Base-by-base conservation (phyloP, 2,888 invertebrate genomes). In the Chorisops tibialis region DNA sequence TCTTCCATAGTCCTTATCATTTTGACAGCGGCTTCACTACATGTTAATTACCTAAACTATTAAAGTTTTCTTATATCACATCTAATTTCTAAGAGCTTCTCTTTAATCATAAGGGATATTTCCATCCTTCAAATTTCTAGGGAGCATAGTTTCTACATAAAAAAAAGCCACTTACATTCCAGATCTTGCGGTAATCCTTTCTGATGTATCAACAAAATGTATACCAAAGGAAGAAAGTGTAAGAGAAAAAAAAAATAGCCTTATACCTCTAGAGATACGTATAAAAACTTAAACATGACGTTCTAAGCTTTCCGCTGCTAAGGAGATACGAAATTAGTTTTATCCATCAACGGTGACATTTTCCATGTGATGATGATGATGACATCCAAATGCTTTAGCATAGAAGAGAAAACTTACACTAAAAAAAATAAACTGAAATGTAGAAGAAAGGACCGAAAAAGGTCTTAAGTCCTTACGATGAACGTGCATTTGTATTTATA, bases 321-420 rank as follows among this genome's bases (percentile, higher is more conserved):
- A 63, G 61, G 63, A 58, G 49, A 59, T 51, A 52, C 64, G 56
- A 62, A 64, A 64, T 64, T 64, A 64, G 64, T 64, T 64, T 64
- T 64, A 62, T 59, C 62, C 64, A 64, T 64, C 64, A 64, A 51
- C 59, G 50, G 48, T 60, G 64, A 64, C 62, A 64, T 59, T 62
- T 64, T 64, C 62, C 62, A 62, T 62, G 62, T 59, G 59, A 64
- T 62, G 62, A 64, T 49, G 60, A 64, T 64, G 52, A 64, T 50
- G 56, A 63, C 39, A 56, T 64, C 49, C 48, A 24, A 63, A 48
- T 38, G 47, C 52, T 24, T 39, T 16, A 18, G 18, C 14, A 22
- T 16, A 19, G 37, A 38, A 48, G 21, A 22, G 59, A 48, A 45
- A 58, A 41, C n/a, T 49, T 22, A 30, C 14, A 12, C 12, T 9